Conservation (phyloP, 2,797 vertebrate species). For the Muraenolepis orangiensis region DNA sequence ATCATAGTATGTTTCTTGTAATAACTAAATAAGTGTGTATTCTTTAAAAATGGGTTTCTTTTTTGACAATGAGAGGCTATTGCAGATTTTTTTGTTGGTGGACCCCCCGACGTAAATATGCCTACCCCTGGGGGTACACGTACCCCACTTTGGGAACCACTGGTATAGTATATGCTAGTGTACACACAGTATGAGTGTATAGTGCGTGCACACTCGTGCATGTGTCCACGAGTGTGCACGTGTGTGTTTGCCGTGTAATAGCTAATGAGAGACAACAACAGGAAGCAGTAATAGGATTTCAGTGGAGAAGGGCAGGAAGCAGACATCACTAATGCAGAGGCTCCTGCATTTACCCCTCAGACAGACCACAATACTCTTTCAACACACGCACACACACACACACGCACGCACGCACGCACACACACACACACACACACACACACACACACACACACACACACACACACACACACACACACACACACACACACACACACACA, state of each 20-base stretch:
- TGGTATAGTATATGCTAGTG: not conserved
- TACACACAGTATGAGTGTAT: not conserved
- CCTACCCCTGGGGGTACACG: too few relatives aligned
- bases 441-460: constrained; percentile 2
- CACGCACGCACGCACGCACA: not conserved
- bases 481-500: not conserved
- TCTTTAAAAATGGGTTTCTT: too few relatives aligned
- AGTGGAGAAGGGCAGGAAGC: constrained; percentile 61
- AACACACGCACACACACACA: constrained; percentile 15
- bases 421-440: not conserved
- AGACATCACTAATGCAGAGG: constrained; percentile 69
- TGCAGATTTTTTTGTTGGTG: too few relatives aligned
- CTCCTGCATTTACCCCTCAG: constrained; percentile 62
- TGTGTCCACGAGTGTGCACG: constrained; percentile 18
- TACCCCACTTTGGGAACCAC: too few relatives aligned
- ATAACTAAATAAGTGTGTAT: too few relatives aligned
- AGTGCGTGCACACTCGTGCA: not conserved
- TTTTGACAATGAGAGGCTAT: too few relatives aligned
- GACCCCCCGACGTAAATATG: too few relatives aligned
- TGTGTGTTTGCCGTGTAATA: constrained; percentile 33
- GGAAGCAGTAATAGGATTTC: constrained; percentile 64
- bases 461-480: not conserved
- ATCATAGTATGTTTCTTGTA: too few relatives aligned
- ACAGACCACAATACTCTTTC: constrained; percentile 47
- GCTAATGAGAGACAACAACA: constrained; percentile 59